Conservation (phyloP, 2,113 vertebrate species). For the Lota lota region DNA sequence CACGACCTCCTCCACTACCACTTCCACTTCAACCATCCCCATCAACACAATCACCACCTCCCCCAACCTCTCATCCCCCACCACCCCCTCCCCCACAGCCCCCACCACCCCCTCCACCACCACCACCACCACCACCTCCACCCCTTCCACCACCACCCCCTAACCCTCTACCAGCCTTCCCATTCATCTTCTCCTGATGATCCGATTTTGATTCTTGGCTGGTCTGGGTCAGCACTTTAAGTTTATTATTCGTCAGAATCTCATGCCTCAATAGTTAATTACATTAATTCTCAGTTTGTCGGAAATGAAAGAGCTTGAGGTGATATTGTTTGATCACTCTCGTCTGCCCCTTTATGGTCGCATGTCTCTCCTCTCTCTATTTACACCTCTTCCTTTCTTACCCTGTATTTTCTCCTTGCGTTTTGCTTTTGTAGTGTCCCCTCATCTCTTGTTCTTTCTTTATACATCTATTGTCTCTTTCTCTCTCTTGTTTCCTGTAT, state of each 20-base stretch:
- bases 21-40: too few relatives aligned
- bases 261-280: too few relatives aligned
- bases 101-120: too few relatives aligned
- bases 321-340: background rate
- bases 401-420: background rate
- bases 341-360: too few relatives aligned
- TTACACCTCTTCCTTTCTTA: slow-evolving; percentile 8
- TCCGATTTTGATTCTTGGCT: background rate
- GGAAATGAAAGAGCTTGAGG: too few relatives aligned
- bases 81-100: too few relatives aligned
- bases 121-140: too few relatives aligned
- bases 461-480: background rate
- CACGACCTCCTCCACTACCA: too few relatives aligned
- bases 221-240: background rate
- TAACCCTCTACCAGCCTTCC: background rate
- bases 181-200: background rate
- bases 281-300: too few relatives aligned
- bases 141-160: background rate
- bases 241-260: background rate
- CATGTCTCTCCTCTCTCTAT: background rate
- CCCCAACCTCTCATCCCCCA: too few relatives aligned
- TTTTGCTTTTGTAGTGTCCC: background rate
- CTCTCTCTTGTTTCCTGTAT: background rate
- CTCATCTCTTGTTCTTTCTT: too few relatives aligned
- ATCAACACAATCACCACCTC: too few relatives aligned